Evolutionary conservation across 2,113 vertebrate species (phyloP).

Genomic region (Ailurus styani): DNA sequence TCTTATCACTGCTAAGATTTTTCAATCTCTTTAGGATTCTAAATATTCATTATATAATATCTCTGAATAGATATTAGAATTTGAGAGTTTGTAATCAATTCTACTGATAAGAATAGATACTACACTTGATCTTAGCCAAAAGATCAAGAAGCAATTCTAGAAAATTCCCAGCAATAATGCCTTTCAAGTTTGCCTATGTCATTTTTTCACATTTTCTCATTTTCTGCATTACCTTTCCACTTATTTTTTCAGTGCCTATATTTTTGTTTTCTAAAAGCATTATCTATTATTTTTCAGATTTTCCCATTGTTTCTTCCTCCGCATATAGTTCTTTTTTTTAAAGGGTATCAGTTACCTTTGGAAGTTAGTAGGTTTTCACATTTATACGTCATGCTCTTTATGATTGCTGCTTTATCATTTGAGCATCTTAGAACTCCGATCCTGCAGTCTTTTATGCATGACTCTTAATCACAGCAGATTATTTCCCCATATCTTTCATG

Average conservation of each 20-base stretch:
- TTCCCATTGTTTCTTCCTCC: background rate
- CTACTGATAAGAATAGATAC: no score
- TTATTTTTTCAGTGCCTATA: background rate
- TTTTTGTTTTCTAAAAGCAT: background rate
- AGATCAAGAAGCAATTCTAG: background rate
- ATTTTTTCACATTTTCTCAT: background rate
- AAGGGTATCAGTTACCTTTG: background rate
- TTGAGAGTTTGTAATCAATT: background rate
- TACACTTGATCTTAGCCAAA: no score
- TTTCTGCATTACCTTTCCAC: background rate
- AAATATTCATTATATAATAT: background rate
- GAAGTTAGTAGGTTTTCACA: background rate
- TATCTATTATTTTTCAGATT: background rate
- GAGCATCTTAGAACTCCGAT: background rate
- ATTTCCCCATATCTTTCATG: background rate
- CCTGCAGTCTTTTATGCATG: background rate
- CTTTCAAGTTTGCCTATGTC: background rate
- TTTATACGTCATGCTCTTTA: background rate
- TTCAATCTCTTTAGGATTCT: background rate
- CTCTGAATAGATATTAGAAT: background rate
- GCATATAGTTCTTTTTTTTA: background rate
- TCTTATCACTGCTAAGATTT: background rate
- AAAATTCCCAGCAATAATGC: background rate
- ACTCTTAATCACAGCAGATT: background rate
- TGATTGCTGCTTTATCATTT: background rate